These are phyloP conservation scores for Intellagama lesueurii DNA, from an alignment of 2,797 vertebrate species.

Conservation along the genomic window DNA sequence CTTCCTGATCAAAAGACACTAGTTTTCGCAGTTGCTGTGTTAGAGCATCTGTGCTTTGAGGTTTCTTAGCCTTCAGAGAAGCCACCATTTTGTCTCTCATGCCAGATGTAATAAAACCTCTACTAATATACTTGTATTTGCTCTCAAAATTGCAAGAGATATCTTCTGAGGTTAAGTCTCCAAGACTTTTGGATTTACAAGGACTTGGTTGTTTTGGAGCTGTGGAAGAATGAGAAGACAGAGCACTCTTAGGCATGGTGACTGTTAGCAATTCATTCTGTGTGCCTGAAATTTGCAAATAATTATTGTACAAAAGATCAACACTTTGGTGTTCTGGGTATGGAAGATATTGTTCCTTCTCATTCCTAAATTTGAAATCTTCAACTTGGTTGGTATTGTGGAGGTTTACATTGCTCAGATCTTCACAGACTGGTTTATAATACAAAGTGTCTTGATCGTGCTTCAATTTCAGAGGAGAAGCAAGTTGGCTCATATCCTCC, in stretches of 20 bases:
- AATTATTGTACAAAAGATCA: constrained; percentile 49
- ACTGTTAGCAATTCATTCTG: constrained; percentile 11
- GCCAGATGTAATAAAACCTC: constrained; percentile 89
- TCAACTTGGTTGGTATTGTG: constrained; percentile 38
- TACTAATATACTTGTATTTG: constrained; percentile 95
- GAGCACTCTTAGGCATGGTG: background rate
- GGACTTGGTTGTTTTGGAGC: constrained; percentile 77
- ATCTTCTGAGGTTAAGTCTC: constrained; percentile 97
- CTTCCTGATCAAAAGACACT: constrained; percentile 89
- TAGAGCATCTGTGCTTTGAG: constrained; percentile 85
- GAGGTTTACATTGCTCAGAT: background rate
- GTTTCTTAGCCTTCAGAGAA: constrained; percentile 62
- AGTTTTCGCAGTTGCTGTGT: constrained; percentile 92
- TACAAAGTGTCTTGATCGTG: constrained; percentile 28
- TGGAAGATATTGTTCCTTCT: constrained; percentile 49
- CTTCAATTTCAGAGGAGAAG: constrained; percentile 70
- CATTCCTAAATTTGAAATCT: constrained; percentile 26
- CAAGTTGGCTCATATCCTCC: constrained; percentile 65
- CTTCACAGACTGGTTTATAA: constrained; percentile 33
- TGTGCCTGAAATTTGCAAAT: constrained; percentile 36
- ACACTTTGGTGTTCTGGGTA: constrained; percentile 13
- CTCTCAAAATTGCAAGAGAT: constrained; percentile 97
- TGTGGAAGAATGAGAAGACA: constrained; percentile 46
- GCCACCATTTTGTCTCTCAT: constrained; percentile 79
- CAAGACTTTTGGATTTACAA: constrained; percentile 96